A percentile compares a stretch with the other conserved stretches of the same genome.
phyloP scores from a whole-genome alignment of 2,888 invertebrate genomes.

The Noctua janthe region DNA sequence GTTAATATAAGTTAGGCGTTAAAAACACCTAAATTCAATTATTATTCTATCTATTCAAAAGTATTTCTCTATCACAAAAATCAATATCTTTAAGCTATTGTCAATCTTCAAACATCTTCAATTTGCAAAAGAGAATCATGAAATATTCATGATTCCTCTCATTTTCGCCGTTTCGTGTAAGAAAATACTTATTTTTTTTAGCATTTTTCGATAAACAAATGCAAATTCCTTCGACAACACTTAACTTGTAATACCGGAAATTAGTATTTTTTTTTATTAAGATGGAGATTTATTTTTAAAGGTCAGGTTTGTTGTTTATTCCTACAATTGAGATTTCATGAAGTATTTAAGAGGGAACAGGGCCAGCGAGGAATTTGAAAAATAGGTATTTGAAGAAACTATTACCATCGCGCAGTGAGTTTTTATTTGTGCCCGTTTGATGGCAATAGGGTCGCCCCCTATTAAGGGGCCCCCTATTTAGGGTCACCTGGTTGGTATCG shows the following conservation, averaged over 20 bases:
- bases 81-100: constrained; percentile 36
- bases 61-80: constrained; percentile 29
- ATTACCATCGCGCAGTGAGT: too few relatives aligned
- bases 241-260: constrained; percentile 53
- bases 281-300: constrained; percentile 30
- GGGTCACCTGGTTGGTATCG: too few relatives aligned
- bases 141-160: constrained; percentile 46
- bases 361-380: too few relatives aligned
- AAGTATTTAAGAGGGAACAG: not conserved
- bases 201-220: constrained; percentile 54
- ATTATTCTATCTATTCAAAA: not conserved
- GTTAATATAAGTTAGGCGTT: not conserved
- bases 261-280: constrained; percentile 55
- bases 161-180: constrained; percentile 30
- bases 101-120: constrained; percentile 31
- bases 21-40: not conserved
- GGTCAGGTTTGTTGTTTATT: not conserved
- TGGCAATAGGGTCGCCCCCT: too few relatives aligned
- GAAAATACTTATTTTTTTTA: constrained; percentile 50
- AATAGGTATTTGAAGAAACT: too few relatives aligned
- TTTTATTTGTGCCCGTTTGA: too few relatives aligned
- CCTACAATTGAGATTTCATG: not conserved
- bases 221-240: constrained; percentile 53
- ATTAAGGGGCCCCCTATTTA: too few relatives aligned
- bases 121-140: constrained; percentile 50